phyloP scores from a whole-genome alignment of 2,888 invertebrate genomes.

The Phania funesta region DNA sequence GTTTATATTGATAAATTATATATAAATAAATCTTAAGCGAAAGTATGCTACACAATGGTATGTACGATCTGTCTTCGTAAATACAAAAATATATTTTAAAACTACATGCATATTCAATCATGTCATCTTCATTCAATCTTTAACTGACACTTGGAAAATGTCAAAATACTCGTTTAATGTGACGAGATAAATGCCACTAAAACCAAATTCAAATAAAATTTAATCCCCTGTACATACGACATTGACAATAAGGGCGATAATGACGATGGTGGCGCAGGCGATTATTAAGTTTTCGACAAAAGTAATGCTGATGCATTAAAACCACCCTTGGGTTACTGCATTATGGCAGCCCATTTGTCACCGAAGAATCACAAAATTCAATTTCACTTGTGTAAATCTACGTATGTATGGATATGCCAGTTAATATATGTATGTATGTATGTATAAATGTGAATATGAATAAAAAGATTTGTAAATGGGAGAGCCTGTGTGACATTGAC shows the following conservation, averaged over 20 bases:
- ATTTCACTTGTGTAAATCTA: constrained; percentile 34
- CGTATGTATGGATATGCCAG: neutral
- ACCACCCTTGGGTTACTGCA: constrained; percentile 56
- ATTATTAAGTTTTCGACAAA: constrained; percentile 37
- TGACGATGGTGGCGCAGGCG: neutral
- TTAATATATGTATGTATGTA: neutral
- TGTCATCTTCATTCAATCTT: constrained; percentile 43
- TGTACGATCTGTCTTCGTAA: too few relatives aligned
- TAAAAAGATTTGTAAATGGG: neutral
- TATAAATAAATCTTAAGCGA: too few relatives aligned
- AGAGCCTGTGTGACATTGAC: constrained; percentile 42
- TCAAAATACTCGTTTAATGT: constrained; percentile 57
- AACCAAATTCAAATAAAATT: constrained; percentile 62
- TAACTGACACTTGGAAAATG: constrained; percentile 57
- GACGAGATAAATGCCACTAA: constrained; percentile 55
- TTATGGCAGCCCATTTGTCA: constrained; percentile 64
- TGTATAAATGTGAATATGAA: neutral
- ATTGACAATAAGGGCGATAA: neutral
- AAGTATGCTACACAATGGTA: neutral
- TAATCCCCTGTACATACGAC: constrained; percentile 52
- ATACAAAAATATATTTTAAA: too few relatives aligned
- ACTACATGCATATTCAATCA: constrained; percentile 53
- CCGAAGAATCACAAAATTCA: constrained; percentile 59
- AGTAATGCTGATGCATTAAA: constrained; percentile 44
- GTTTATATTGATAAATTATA: too few relatives aligned